These are phyloP conservation scores for Melospiza georgiana DNA, from an alignment of 2,113 vertebrate species.

Conservation along the genomic window DNA sequence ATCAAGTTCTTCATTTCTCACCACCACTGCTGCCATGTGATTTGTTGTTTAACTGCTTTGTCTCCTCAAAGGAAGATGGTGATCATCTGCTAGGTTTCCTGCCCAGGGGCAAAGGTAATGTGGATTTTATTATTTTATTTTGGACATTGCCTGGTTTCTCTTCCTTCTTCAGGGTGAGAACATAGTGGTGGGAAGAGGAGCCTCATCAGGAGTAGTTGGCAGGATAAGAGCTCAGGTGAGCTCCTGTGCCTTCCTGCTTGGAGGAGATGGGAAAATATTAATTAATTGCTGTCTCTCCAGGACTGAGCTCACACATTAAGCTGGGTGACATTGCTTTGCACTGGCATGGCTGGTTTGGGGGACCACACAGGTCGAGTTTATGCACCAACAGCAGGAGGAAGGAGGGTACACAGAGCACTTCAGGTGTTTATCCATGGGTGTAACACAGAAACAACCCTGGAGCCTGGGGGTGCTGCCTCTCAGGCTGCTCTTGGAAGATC, in stretches of 20 bases:
- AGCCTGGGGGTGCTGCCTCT: neutral
- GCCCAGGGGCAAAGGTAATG: constrained; percentile 1
- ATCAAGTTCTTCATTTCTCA: neutral
- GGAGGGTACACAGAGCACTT: neutral
- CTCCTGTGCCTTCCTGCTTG: neutral
- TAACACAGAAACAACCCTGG: accelerated
- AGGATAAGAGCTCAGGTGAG: neutral
- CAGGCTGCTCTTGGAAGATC: neutral
- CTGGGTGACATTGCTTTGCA: neutral
- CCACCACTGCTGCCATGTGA: neutral
- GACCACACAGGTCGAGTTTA: neutral
- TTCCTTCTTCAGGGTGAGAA: neutral
- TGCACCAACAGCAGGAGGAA: neutral
- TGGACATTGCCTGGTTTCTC: neutral
- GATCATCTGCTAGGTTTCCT: neutral
- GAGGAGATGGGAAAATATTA: neutral
- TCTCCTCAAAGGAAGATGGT: neutral
- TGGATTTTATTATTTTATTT: neutral
- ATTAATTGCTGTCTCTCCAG: neutral
- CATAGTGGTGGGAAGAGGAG: neutral
- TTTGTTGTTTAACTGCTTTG: neutral
- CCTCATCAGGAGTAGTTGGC: neutral
- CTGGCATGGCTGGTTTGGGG: neutral
- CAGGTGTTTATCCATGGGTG: accelerated
- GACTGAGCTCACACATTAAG: neutral